Evolutionary conservation across 2,888 invertebrate species (phyloP), one percentile per base, ranked within the genome.

Genomic region (Microctonus hyperodae): DNA sequence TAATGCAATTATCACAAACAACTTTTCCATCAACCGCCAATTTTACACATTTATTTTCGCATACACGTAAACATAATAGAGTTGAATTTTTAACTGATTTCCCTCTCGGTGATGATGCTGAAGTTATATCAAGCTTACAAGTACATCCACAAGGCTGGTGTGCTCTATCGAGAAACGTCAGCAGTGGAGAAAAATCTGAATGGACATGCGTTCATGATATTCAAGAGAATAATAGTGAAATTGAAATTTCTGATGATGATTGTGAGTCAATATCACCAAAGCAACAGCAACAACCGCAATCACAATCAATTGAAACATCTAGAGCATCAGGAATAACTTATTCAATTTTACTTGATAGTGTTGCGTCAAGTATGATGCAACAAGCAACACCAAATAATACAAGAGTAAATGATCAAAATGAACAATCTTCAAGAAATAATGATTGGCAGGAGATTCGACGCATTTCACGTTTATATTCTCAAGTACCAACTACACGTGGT

Each of bases 171-270:
- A 88, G 97, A 72, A 96, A 96, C 84, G 92, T 95, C 64, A 94
- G 93, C 78, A 90, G 90, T 70, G 91, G 93, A 75, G 95, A 96
- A 81, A 89, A 89, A 78, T 92, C 94, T 44, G 97, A 97, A 92
- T 97, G 95, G 95, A 95, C 95, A 7, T 94, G 95, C 80, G 90
- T 97, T 63, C 97, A 97, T 85, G 96, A 97, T 81, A 95, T 97
- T 72, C 95, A 96, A 85, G 90, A 91, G 51, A 84, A 83, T 64
- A 86, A 86, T 5, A 77, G 81, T 10, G 79, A 84, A 13, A 86
- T 86, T 20, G 72, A 72, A n/a, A 61, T 70, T n/a, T 65, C 69
- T 5, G 73, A 70, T 22, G 73, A 74, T 28, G 75, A 75, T 58
- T 71, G 68, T 31, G 70, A 71, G 2, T 9, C 7, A n/a, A 68